Percentiles rank a stretch among this genome's conserved stretches.
phyloP scores from a whole-genome alignment of 2,797 vertebrate species.

The Sparidentex hasta region DNA sequence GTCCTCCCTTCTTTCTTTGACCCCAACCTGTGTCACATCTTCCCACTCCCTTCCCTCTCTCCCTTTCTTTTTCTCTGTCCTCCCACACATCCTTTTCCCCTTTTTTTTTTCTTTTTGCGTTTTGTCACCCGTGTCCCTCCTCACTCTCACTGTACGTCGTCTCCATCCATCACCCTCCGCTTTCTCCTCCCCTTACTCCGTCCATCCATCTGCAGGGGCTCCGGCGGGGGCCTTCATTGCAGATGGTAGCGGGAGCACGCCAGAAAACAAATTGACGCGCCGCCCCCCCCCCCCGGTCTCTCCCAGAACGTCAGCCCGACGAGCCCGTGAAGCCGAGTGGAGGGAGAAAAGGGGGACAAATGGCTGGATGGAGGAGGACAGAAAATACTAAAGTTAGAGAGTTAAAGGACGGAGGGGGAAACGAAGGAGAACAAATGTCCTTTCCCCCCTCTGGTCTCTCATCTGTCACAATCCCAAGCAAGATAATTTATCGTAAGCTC shows the following conservation, averaged over 20 bases:
- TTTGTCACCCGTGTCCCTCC: not conserved
- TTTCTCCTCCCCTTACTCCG: conserved; percentile 39
- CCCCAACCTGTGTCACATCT: conserved; percentile 14
- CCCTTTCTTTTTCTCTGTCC: not conserved
- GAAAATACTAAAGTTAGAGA: conserved; percentile 36
- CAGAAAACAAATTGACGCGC: conserved; percentile 68
- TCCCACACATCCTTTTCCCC: not conserved
- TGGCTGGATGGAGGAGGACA: conserved; percentile 9
- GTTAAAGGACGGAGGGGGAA: conserved; percentile 41
- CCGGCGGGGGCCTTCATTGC: conserved; percentile 59
- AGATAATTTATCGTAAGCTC: no score
- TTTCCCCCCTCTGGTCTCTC: conserved; percentile 38
- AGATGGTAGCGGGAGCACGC: conserved; percentile 71
- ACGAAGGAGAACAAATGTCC: conserved; percentile 38
- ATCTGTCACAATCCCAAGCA: conserved; percentile 11
- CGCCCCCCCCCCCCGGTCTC: conserved; percentile 40
- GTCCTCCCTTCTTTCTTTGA: conserved; percentile 27
- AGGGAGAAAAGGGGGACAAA: conserved; percentile 32
- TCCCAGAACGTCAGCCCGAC: conserved; percentile 49
- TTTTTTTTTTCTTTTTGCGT: not conserved
- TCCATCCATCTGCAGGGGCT: conserved; percentile 72
- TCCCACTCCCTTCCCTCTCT: not conserved
- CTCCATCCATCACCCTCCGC: conserved; percentile 54
- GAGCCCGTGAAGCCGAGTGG: conserved; percentile 15
- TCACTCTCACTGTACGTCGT: conserved; percentile 9